Percentiles rank a stretch among this genome's conserved stretches.
These are phyloP conservation scores for Standfussiana lucernea DNA, from an alignment of 2,888 invertebrate species.

Conservation along the genomic window DNA sequence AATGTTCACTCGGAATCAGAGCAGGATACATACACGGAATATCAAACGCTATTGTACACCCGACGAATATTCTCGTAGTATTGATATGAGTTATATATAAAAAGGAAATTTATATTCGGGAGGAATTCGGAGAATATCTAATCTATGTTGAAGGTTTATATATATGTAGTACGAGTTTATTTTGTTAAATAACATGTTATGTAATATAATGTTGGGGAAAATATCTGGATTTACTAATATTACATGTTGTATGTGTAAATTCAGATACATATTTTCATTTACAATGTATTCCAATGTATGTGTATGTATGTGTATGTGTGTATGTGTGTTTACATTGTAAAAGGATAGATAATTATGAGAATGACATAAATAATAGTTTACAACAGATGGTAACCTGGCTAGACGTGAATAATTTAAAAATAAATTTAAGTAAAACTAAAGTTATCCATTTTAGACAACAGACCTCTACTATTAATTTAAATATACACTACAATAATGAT, in stretches of 20 bases:
- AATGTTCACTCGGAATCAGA: conserved; percentile 82
- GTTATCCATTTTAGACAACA: too few species aligned
- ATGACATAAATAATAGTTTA: too few species aligned
- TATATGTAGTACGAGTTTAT: conserved; percentile 24
- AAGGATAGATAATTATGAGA: too few species aligned
- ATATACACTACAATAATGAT: too few species aligned
- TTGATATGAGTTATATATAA: conserved; percentile 68
- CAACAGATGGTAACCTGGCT: too few species aligned
- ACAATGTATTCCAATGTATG: too few species aligned
- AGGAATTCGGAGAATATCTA: conserved; percentile 59
- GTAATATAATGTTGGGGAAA: background rate
- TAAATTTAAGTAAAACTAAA: too few species aligned
- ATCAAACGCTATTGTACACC: conserved; percentile 78
- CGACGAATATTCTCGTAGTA: conserved; percentile 69
- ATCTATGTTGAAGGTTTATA: conserved; percentile 40
- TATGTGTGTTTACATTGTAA: too few species aligned
- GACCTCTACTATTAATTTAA: too few species aligned
- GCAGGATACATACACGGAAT: conserved; percentile 79
- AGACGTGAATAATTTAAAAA: too few species aligned
- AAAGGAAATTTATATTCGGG: conserved; percentile 60
- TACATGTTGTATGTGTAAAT: background rate
- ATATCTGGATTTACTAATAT: background rate
- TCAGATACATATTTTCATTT: background rate
- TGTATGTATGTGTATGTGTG: too few species aligned
- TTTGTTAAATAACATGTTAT: conserved; percentile 32